phyloP scores from a whole-genome alignment of 2,113 vertebrate species.

The rabbit (Oryctolagus cuniculus) region mOryCun1.1 NC_091436.1:122734501-122735000 shows the following conservation, averaged over 20 bases:
- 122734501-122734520: neutral
- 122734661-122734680: neutral
- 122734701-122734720: neutral
- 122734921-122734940: too few species aligned
- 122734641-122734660: neutral
- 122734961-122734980: too few species aligned
- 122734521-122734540: neutral
- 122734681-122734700: neutral
- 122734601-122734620: neutral
- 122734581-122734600: slow-evolving; percentile 3
- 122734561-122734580: neutral
- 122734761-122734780: too few species aligned
- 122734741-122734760: neutral
- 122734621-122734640: neutral
- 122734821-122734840: too few species aligned
- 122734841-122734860: too few species aligned
- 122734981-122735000: too few species aligned
- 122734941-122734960: too few species aligned
- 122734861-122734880: too few species aligned
- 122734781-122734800: too few species aligned
- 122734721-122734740: slow-evolving; percentile 13
- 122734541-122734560: slow-evolving; percentile 9
- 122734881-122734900: too few species aligned
- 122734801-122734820: too few species aligned
- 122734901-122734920: too few species aligned